Evolutionary conservation across 23 tunicate species (phyloP).

Genomic region (Styela clava): DNA sequence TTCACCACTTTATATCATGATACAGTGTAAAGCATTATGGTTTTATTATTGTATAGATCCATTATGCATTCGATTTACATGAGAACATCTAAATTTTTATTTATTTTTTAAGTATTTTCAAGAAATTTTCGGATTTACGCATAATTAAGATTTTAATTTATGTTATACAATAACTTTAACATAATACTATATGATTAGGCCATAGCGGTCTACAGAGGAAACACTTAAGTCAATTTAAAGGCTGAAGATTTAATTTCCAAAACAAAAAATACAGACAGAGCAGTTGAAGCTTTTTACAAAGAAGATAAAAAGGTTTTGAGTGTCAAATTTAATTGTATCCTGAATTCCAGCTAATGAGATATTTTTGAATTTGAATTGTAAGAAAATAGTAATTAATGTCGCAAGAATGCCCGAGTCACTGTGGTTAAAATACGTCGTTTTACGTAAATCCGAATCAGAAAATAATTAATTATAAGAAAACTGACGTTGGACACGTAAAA

Average conservation of each 20-base stretch:
- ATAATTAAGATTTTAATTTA: background rate
- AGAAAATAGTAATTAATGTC: background rate
- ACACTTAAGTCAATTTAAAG: background rate
- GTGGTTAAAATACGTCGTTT: background rate
- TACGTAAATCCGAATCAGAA: background rate
- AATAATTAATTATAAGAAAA: background rate
- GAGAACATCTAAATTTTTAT: too few species aligned
- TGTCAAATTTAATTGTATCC: background rate
- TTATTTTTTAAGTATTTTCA: too few species aligned
- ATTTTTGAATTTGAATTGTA: background rate
- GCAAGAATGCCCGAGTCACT: background rate
- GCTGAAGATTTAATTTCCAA: background rate
- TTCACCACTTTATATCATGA: too few species aligned
- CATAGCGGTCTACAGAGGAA: background rate
- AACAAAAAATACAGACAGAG: background rate
- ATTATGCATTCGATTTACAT: too few species aligned
- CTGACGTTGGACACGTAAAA: background rate
- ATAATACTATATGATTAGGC: background rate
- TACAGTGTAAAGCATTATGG: too few species aligned
- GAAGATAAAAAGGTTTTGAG: too few species aligned
- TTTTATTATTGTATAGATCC: too few species aligned
- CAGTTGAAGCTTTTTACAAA: background rate
- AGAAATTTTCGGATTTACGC: too few species aligned
- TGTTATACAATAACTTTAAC: background rate
- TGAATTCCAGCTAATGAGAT: background rate